phyloP scores from a whole-genome alignment of 2,888 invertebrate genomes.

The Drosophila niveifrons region DNA sequence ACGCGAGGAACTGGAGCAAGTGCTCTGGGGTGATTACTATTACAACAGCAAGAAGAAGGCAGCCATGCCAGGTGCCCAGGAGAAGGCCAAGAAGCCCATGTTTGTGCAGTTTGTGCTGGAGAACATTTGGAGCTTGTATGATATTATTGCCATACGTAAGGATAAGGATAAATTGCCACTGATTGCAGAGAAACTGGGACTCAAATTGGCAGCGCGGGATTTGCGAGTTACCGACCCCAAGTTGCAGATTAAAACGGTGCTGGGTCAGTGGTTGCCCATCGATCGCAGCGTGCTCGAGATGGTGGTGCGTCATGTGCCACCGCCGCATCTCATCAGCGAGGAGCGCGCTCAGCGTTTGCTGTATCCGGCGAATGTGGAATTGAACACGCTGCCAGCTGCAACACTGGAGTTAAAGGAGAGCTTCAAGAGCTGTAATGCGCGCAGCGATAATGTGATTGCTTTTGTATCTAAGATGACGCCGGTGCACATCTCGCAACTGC shows the following conservation, averaged over 20 bases:
- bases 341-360: conserved; percentile 94
- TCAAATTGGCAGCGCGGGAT: conserved; percentile 92
- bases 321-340: conserved; percentile 90
- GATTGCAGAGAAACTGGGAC: conserved; percentile 90
- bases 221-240: conserved; percentile 91
- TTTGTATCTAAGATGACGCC: conserved; percentile 91
- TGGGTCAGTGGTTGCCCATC: conserved; percentile 96
- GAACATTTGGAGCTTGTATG: conserved; percentile 96
- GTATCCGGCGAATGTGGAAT: conserved; percentile 89
- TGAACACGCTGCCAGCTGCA: conserved; percentile 89
- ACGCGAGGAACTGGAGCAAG: conserved; percentile 90
- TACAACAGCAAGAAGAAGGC: conserved; percentile 93
- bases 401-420: conserved; percentile 90
- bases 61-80: conserved; percentile 94
- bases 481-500: conserved; percentile 90
- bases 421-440: conserved; percentile 89
- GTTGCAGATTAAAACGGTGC: conserved; percentile 92
- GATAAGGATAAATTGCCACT: conserved; percentile 90
- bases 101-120: conserved; percentile 97
- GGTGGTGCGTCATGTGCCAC: conserved; percentile 92
- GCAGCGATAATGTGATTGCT: conserved; percentile 88
- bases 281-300: conserved; percentile 93
- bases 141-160: conserved; percentile 91
- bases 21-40: conserved; percentile 98
- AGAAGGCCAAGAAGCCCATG: conserved; percentile 95